Base-by-base conservation (phyloP, 2,113 vertebrate genomes). In the Hirundichthys speculiger region DNA sequence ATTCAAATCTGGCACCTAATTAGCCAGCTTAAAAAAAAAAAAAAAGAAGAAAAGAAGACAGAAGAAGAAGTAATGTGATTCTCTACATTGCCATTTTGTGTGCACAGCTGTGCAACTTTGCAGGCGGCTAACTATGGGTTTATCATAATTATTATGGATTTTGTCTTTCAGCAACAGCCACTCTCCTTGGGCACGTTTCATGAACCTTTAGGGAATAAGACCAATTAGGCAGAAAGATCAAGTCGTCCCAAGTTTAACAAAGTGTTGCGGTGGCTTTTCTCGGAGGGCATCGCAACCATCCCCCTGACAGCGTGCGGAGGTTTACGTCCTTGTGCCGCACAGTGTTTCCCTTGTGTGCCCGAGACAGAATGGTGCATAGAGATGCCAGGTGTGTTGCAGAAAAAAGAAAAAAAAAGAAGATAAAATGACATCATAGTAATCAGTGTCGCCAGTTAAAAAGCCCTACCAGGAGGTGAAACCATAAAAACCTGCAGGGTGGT, bases 371-470 rank as follows among this genome's bases (percentile, higher is more conserved):
- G 74, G 73, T n/a, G 67, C 72, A 87, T 75, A 79, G 80, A 87
- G 69, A 72, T 56, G 77, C 79, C 86, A 87, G 86, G 86, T 86
- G 84, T 80, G 56, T 72, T 52, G 30, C 63, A 55, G 47, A 51
- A 57, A 30, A 62, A 30, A 48, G 53, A 64, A 77, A 73, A 22
- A 57, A 47, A 46, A n/a, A n/a, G n/a, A n/a, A n/a, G n/a, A n/a
- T n/a, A n/a, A 77, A 78, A 66, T 81, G 58, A 81, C 78, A 82
- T 88, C 77, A 68, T 52, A 80, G 82, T 81, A 82, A 79, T 77
- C 72, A 71, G 72, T 58, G 64, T 42, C 78, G 64, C 53, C 43
- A 63, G 74, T 60, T 38, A 51, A 65, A 81, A 77, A 60, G 55
- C 58, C 67, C 54, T 46, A 79, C 83, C 56, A 73, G 85, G 83